A percentile compares a stretch with the other conserved stretches of the same genome.
These are phyloP conservation scores for Actenoides lindsayi DNA, from an alignment of 2,113 vertebrate species.

Conservation along the genomic window DNA sequence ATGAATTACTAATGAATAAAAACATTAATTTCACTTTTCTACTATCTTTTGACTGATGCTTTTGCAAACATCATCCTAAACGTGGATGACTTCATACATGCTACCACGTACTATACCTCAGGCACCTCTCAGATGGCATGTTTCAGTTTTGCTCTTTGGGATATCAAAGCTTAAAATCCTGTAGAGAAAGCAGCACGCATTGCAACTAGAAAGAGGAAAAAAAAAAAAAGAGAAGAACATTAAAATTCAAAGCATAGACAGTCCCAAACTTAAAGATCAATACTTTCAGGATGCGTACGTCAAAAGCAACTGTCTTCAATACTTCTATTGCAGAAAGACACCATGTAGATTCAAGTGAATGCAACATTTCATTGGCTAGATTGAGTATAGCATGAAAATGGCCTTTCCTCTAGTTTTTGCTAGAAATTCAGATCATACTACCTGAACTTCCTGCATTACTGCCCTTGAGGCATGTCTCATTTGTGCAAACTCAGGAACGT, in stretches of 20 bases:
- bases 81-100: background rate
- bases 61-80: constrained; percentile 5
- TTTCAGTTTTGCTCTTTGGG: constrained; percentile 73
- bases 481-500: background rate
- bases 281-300: background rate
- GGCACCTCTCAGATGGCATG: constrained; percentile 92
- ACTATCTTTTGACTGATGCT: background rate
- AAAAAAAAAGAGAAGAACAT: background rate
- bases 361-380: background rate
- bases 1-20: background rate
- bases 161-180: constrained; percentile 54
- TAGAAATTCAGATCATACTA: background rate
- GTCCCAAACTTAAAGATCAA: background rate
- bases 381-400: background rate
- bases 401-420: background rate
- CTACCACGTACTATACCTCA: constrained; percentile 79
- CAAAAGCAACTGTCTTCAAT: background rate
- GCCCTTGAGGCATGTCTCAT: background rate
- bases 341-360: background rate
- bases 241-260: constrained; percentile 37
- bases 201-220: constrained; percentile 68
- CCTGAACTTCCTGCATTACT: background rate
- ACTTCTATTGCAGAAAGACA: background rate
- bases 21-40: background rate
- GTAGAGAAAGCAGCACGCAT: constrained; percentile 49